phyloP scores from a whole-genome alignment of 2,888 invertebrate species.

The Eledone cirrhosa region DNA sequence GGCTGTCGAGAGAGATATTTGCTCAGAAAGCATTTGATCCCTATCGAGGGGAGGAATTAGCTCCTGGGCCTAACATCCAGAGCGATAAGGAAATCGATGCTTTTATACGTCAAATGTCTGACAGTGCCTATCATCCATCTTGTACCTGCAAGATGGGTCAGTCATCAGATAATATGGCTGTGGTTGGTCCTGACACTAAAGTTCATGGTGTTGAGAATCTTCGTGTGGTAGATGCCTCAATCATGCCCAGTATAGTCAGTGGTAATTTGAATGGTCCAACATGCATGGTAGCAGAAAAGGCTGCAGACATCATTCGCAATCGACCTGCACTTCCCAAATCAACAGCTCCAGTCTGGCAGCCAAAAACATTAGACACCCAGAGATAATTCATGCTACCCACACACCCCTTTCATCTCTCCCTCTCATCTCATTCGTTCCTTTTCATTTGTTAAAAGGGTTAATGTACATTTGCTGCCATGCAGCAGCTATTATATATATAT shows the following conservation, averaged over 20 bases:
- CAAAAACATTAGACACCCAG: constrained; percentile 37
- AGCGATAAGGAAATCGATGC: constrained; percentile 65
- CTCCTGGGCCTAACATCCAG: constrained; percentile 52
- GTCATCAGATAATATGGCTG: constrained; percentile 69
- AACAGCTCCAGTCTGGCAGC: constrained; percentile 60
- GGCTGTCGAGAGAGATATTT: constrained; percentile 61
- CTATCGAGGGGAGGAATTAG: constrained; percentile 55
- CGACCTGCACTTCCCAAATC: constrained; percentile 59
- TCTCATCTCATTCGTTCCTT: too few relatives aligned
- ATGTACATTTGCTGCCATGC: too few relatives aligned
- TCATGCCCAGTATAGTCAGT: constrained; percentile 80
- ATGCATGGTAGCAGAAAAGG: constrained; percentile 70
- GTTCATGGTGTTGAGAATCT: constrained; percentile 72
- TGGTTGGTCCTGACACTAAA: constrained; percentile 74
- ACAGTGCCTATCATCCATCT: constrained; percentile 80
- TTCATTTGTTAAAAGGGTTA: too few relatives aligned
- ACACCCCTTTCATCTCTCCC: too few relatives aligned
- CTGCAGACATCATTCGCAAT: constrained; percentile 68
- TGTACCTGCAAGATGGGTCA: constrained; percentile 81
- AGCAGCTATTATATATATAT: too few relatives aligned
- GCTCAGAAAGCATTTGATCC: constrained; percentile 64
- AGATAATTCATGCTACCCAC: constrained; percentile 16
- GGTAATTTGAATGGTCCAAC: constrained; percentile 75
- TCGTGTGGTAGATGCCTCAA: constrained; percentile 82
- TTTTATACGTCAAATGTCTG: constrained; percentile 63